These are phyloP conservation scores for Uloborus diversus DNA, from an alignment of 1,140 invertebrate species.

Conservation along the genomic window DNA sequence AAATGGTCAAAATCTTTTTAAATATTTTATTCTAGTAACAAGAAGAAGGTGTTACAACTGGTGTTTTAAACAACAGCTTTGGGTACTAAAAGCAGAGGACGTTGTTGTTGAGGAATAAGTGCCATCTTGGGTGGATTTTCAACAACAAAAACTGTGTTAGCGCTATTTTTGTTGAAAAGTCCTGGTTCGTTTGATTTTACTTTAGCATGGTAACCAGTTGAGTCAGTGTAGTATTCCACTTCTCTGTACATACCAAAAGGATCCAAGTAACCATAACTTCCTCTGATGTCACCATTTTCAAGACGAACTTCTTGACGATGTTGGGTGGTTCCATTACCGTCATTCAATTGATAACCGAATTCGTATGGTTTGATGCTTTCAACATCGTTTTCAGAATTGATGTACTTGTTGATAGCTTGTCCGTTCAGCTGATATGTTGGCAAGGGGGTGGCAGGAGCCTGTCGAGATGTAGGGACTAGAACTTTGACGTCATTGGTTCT, in stretches of 20 bases:
- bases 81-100: neutral
- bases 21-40: no score
- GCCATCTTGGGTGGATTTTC: slow-evolving; percentile 3
- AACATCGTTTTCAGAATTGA: neutral
- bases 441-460: neutral
- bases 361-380: neutral
- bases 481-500: neutral
- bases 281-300: slow-evolving; percentile 58
- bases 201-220: slow-evolving; percentile 57
- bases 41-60: no score
- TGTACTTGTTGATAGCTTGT: neutral
- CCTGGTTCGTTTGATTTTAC: slow-evolving; percentile 60
- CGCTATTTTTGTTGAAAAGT: slow-evolving; percentile 51
- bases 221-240: slow-evolving; percentile 59
- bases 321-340: slow-evolving; percentile 34
- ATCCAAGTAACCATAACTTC: slow-evolving; percentile 57
- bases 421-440: neutral
- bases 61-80: neutral
- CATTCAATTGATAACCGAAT: slow-evolving; percentile 26
- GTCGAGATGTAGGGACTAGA: slow-evolving; percentile 1
- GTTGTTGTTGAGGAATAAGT: neutral
- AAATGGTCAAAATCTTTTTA: no score
- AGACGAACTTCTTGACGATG: slow-evolving; percentile 55
- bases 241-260: slow-evolving; percentile 47
- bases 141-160: slow-evolving; percentile 46